These are phyloP conservation scores for Dolomedes plantarius DNA, from an alignment of 2,888 invertebrate genomes.

Conservation along the genomic window DNA sequence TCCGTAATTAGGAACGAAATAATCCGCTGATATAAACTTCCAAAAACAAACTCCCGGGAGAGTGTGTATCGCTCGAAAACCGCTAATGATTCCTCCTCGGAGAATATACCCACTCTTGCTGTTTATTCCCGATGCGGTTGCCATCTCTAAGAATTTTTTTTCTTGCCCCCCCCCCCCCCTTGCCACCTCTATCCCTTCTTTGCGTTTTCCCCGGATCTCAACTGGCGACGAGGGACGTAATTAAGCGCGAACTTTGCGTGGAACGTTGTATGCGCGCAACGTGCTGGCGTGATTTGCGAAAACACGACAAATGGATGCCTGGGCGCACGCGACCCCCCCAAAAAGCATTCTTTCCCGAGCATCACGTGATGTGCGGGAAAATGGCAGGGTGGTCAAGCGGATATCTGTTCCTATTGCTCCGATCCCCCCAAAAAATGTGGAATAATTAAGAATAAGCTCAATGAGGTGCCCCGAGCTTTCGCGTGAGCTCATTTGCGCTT, in stretches of 20 bases:
- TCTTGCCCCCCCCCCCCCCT: not conserved
- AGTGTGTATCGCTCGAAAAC: not conserved
- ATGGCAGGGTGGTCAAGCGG: not conserved
- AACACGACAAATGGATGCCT: not conserved
- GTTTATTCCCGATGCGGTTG: not conserved
- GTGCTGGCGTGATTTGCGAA: not conserved
- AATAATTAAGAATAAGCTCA: constrained; percentile 1
- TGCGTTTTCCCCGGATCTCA: not conserved
- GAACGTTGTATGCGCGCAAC: not conserved
- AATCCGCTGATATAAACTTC: not conserved
- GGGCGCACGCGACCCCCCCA: not conserved
- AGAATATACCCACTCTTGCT: not conserved
- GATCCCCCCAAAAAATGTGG: not conserved
- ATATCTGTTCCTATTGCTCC: not conserved
- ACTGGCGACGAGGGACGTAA: constrained; percentile 3
- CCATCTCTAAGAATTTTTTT: not conserved
- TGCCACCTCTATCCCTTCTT: not conserved
- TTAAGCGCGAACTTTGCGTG: not conserved
- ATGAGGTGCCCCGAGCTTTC: not conserved
- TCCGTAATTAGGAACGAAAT: not conserved
- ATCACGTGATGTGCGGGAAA: not conserved
- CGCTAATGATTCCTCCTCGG: not conserved
- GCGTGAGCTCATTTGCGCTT: not conserved
- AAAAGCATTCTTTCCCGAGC: not conserved
- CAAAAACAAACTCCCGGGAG: not conserved